phyloP scores from a whole-genome alignment of 2,888 invertebrate genomes.

The Deilephila elpenor region DNA sequence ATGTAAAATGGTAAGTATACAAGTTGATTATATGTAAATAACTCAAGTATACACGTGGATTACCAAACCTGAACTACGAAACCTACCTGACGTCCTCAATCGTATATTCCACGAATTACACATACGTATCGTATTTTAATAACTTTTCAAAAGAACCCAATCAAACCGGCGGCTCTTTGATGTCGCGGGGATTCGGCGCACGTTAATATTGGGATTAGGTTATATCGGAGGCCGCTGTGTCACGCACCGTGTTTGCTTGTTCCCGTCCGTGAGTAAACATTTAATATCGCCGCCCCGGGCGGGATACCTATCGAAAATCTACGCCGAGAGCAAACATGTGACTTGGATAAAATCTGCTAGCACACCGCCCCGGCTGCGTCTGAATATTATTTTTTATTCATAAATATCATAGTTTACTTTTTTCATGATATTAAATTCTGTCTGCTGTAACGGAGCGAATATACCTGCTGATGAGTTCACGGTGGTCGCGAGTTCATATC shows the following conservation, averaged over 20 bases:
- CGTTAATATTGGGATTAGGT: conserved; percentile 25
- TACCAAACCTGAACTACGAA: not conserved
- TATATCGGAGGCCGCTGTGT: conserved; percentile 19
- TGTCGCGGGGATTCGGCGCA: conserved; percentile 21
- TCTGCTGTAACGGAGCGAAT: too few relatives aligned
- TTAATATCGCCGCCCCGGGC: conserved; percentile 62
- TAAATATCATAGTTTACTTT: too few relatives aligned
- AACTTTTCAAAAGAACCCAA: conserved; percentile 27
- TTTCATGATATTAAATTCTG: too few relatives aligned
- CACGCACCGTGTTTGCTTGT: conserved; percentile 25
- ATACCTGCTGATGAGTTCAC: too few relatives aligned
- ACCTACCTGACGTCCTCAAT: not conserved
- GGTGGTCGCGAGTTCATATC: too few relatives aligned
- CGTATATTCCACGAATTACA: conserved; percentile 13
- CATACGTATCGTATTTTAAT: conserved; percentile 24
- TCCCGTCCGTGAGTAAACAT: conserved; percentile 61
- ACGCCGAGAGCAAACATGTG: conserved; percentile 11
- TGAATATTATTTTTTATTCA: not conserved
- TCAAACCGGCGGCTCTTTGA: conserved; percentile 23
- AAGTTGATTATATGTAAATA: not conserved
- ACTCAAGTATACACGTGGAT: not conserved
- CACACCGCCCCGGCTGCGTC: not conserved
- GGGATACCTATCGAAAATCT: conserved; percentile 30
- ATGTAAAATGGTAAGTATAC: too few relatives aligned
- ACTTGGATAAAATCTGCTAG: conserved; percentile 15